These are phyloP conservation scores for Drosophila micromelanica DNA, from an alignment of 1,140 invertebrate genomes.

Conservation along the genomic window DNA sequence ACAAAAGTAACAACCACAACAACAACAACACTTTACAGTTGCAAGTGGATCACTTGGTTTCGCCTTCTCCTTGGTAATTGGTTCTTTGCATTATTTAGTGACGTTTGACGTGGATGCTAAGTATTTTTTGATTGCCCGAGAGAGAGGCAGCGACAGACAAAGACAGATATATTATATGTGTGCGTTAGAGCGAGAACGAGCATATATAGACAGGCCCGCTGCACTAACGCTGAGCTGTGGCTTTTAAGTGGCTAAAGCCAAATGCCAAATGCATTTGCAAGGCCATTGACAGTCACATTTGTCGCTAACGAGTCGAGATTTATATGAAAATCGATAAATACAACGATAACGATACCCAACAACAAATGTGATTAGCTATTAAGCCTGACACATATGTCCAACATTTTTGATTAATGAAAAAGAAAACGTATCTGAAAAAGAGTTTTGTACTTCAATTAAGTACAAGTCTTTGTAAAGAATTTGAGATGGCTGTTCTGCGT, in stretches of 20 bases:
- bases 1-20: constrained; percentile 5
- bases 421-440: too few relatives aligned
- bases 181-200: neutral
- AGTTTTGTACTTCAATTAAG: too few relatives aligned
- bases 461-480: too few relatives aligned
- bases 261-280: constrained; percentile 10
- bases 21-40: constrained; percentile 15
- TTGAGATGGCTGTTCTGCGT: too few relatives aligned
- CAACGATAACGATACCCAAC: too few relatives aligned
- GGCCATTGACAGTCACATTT: neutral
- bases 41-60: constrained; percentile 52
- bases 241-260: neutral
- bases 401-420: too few relatives aligned
- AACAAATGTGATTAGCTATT: too few relatives aligned
- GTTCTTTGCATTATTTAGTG: constrained; percentile 51
- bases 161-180: neutral
- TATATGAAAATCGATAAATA: neutral
- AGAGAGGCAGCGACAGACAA: neutral
- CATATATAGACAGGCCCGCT: constrained; percentile 1
- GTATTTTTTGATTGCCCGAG: constrained; percentile 49
- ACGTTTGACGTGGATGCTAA: constrained; percentile 49
- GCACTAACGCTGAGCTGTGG: neutral
- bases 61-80: constrained; percentile 40
- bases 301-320: neutral
- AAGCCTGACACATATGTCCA: too few relatives aligned